These are phyloP conservation scores for Agriopis leucophaearia DNA, from an alignment of 2,888 invertebrate genomes.

Conservation along the genomic window DNA sequence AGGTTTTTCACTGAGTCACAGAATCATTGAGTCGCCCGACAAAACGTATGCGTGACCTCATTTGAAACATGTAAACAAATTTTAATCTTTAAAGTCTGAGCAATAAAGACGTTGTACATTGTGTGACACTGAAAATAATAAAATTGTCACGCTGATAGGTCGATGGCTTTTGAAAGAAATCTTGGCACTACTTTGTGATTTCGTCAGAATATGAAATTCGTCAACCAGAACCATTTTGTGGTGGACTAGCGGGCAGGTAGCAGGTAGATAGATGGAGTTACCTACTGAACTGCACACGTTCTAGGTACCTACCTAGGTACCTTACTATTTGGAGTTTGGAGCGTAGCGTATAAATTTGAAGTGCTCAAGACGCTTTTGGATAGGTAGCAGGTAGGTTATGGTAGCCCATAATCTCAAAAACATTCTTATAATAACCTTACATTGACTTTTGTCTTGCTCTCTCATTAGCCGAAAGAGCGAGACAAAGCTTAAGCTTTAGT, in stretches of 20 bases:
- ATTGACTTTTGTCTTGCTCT: too few species aligned
- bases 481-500: too few species aligned
- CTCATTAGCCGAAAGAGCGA: too few species aligned
- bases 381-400: too few species aligned
- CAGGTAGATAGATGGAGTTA: background rate
- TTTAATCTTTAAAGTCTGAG: conserved; percentile 48
- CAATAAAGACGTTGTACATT: conserved; percentile 37
- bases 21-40: conserved; percentile 59
- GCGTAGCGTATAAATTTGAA: background rate
- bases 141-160: conserved; percentile 65
- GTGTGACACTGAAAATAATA: conserved; percentile 40
- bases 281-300: background rate
- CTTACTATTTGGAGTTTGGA: conserved; percentile 27
- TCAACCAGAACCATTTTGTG: conserved; percentile 67
- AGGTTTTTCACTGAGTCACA: conserved; percentile 25
- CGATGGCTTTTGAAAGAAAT: conserved; percentile 81
- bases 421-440: too few species aligned
- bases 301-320: too few species aligned
- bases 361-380: background rate
- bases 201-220: conserved; percentile 77
- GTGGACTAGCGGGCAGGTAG: conserved; percentile 5
- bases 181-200: conserved; percentile 77
- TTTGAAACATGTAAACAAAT: conserved; percentile 26
- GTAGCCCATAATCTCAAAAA: too few species aligned
- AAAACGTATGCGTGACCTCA: conserved; percentile 30